phyloP scores from a whole-genome alignment of 1,140 invertebrate species.

The Drosophila arawakana region DNA sequence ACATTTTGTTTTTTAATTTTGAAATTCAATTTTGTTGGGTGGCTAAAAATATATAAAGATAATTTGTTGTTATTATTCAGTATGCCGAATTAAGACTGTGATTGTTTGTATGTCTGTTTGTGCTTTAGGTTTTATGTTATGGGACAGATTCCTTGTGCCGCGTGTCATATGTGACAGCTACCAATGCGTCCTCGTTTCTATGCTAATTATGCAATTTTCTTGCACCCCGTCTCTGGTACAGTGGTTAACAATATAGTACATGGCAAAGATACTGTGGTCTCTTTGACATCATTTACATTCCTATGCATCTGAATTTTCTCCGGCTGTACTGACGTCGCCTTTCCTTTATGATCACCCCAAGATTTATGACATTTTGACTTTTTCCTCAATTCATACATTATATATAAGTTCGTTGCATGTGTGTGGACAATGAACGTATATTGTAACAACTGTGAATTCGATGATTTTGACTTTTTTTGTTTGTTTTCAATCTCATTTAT shows the following conservation, averaged over 20 bases:
- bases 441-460: constrained; percentile 32
- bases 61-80: constrained; percentile 59
- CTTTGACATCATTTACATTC: constrained; percentile 63
- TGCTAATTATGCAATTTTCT: constrained; percentile 77
- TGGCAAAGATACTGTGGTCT: constrained; percentile 24
- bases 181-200: constrained; percentile 62
- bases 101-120: constrained; percentile 30
- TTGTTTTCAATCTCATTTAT: constrained; percentile 27
- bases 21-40: constrained; percentile 28
- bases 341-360: constrained; percentile 38
- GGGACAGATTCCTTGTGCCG: constrained; percentile 13
- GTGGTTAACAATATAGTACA: not conserved
- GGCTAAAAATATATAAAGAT: constrained; percentile 69
- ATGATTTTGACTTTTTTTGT: constrained; percentile 18
- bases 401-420: constrained; percentile 19
- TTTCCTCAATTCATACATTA: constrained; percentile 7
- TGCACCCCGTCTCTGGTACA: constrained; percentile 10
- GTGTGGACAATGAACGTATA: constrained; percentile 24
- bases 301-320: constrained; percentile 49
- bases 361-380: constrained; percentile 64
- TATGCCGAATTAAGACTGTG: not conserved
- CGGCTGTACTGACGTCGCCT: constrained; percentile 25
- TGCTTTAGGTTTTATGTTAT: constrained; percentile 38
- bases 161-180: constrained; percentile 75
- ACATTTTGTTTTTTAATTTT: constrained; percentile 35